Evolutionary conservation across 2,113 vertebrate species (phyloP), one percentile per base, ranked within the genome.

Genomic region (Irena cyanogastra): DNA sequence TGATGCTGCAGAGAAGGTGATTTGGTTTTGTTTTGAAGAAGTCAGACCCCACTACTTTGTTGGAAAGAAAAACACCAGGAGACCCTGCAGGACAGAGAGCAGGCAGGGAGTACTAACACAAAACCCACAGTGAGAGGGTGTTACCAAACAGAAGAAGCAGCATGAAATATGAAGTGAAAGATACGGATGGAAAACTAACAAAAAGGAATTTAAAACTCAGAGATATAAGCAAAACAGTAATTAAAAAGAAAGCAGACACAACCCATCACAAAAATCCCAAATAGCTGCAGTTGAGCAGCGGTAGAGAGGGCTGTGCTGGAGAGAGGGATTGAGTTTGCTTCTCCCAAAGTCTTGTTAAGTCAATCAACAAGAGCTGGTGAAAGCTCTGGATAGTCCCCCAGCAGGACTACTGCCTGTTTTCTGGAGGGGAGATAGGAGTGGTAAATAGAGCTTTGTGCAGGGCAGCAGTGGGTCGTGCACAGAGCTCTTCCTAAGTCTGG

Each of bases 391-490:
- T 50, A 49, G 56, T 2, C 10, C 27, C 6, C 11, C 41, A 16
- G 39, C 12, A 20, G 24, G 1, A 7, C 0, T 4, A 1, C 2
- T 33, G 54, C 2, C 0, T 47, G 22, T 10, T 59, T 53, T 45
- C 30, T 8, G 27, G 37, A 17, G 21, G 26, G 20, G 5, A 16
- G 16, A 23, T 15, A 22, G 15, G 28, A 20, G 22, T 16, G n/a
- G 20, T 1, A 7, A n/a, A 16, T 22, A 24, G 10, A 24, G 50
- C 7, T 84, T 66, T 66, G 24, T 5, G 7, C 59, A 7, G 52
- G 14, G 60, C 13, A 64, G 37, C 1, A 16, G 30, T 24, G 39
- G 11, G 6, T 19, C 47, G 2, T 11, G 23, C 1, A 26, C 19
- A 27, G n/a, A 47, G 11, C 14, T 72, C 1, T 52, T 57, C 63